phyloP scores from a whole-genome alignment of 2,888 invertebrate species.

The Eupeodes luniger region DNA sequence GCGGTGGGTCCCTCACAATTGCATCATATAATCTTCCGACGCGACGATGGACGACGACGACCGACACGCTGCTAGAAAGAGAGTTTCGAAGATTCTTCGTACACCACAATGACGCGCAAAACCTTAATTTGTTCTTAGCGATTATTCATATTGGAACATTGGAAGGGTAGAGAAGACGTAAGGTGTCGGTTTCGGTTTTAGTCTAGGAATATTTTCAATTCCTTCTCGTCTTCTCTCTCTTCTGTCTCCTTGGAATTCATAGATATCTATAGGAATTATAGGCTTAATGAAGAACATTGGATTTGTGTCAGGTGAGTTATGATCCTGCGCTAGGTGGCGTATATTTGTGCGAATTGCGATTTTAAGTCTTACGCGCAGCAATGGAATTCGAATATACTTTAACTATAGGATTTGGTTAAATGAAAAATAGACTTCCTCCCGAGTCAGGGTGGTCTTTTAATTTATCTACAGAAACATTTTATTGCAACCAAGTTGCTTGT shows the following conservation, averaged over 20 bases:
- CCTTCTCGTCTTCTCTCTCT: constrained; percentile 52
- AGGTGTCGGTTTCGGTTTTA: constrained; percentile 42
- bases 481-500: constrained; percentile 30
- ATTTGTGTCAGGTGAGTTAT: constrained; percentile 75
- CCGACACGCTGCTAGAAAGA: background rate
- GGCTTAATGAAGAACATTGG: constrained; percentile 73
- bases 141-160: constrained; percentile 71
- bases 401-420: constrained; percentile 48
- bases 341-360: background rate
- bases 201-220: background rate
- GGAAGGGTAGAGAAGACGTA: constrained; percentile 42
- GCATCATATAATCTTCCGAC: constrained; percentile 37
- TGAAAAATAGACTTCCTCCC: constrained; percentile 56
- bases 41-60: background rate
- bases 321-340: constrained; percentile 41
- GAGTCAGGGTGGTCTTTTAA: constrained; percentile 61
- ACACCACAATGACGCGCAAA: constrained; percentile 15
- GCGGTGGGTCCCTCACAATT: constrained; percentile 56
- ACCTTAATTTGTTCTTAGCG: constrained; percentile 72
- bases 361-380: constrained; percentile 17
- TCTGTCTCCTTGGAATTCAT: background rate
- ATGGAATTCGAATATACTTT: constrained; percentile 52
- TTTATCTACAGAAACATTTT: constrained; percentile 52
- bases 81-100: constrained; percentile 11
- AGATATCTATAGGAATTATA: constrained; percentile 45